Evolutionary conservation across 2,888 invertebrate species (phyloP), one percentile per base, ranked within the genome.

Genomic region (Brassicogethes aeneus): DNA sequence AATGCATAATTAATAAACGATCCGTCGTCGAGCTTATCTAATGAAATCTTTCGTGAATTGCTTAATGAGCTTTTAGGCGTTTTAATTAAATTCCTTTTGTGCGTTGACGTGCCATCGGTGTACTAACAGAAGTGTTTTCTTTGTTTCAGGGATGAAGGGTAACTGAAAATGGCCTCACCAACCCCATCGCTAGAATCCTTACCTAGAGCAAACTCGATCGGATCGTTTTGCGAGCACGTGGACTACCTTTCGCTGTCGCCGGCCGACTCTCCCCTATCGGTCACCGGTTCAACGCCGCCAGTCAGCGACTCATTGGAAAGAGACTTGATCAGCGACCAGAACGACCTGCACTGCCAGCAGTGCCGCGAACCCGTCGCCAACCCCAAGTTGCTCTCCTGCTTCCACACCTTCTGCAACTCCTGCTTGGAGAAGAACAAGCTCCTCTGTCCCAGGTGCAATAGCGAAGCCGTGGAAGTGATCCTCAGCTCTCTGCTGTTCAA

Each of bases 131-230:
- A 10, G 32, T 32, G 10, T 13, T 61, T 67, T 60, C 62, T 53
- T 72, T 72, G 70, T 80, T 78, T 29, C 78, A 84, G 84, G 83
- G 82, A 84, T 84, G 84, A 82, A 78, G 83, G 82, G 82, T 80
- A 82, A 82, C 75, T 85, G 82, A 87, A 85, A 80, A 89, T 90
- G 90, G 90, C 88, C 79, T 88, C 90, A 74, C 79, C 79, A 64
- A 89, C 90, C 75, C 89, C 89, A 73, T 91, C 90, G 72, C 77
- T 90, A 76, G 91, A 90, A 77, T 91, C 90, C 74, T 77, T 86
- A 74, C 84, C 85, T 68, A 83, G 85, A 79, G 87, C 87, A 73
- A 88, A 87, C 76, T 88, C 89, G 67, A 84, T 89, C 75, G 88
- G 88, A 77, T 89, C 89, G 64, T 82, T 84, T 69, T 73, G 77